Base-by-base conservation (phyloP, 2,797 vertebrate species). In the Gambusia yucatana region DNA sequence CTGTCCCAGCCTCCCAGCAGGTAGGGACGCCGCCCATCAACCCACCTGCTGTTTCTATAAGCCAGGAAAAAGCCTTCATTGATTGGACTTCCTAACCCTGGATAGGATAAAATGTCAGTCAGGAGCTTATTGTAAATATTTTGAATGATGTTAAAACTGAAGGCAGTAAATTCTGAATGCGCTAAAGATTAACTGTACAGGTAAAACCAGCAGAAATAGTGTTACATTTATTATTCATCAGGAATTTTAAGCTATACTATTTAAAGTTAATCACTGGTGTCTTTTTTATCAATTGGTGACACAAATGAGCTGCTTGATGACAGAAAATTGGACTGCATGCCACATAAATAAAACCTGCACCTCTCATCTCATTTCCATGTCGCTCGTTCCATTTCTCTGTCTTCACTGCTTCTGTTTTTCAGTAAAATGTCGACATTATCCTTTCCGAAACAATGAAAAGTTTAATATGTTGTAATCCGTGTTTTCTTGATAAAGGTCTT, bases 1-100 rank as follows among this genome's bases (percentile, higher is more conserved):
- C 98, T 0, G 97, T 98, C 75, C 97, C 98, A 28, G 96, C 97
- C 0, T 98, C 98, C 1, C 98, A 98, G 84, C 98, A 99, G 98
- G 98, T 99, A 96, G 75, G 36, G 22, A 36, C 67, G 73, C 57
- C n/a, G 0, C 28, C n/a, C 57, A 13, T 30, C 10, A 59, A 83
- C 72, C 25, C 5, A 44, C 69, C 74, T 47, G 61, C 77, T 71
- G 59, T 79, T 77, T 36, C 72, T 70, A 30, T 57, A 72, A 63
- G 71, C 77, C 70, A 43, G 75, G 61, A 79, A 41, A 63, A 61
- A 73, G 25, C 55, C 52, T 77, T 30, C 30, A n/a, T 70, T 78
- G 76, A 75, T 65, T 78, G 46, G 20, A 84, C 20, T 25, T 52
- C 61, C 82, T 61, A 33, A 75, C 22, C 71, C 47, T 11, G 14